Base-by-base conservation (phyloP, 2,888 invertebrate genomes). In the Andrena bucephala region DNA sequence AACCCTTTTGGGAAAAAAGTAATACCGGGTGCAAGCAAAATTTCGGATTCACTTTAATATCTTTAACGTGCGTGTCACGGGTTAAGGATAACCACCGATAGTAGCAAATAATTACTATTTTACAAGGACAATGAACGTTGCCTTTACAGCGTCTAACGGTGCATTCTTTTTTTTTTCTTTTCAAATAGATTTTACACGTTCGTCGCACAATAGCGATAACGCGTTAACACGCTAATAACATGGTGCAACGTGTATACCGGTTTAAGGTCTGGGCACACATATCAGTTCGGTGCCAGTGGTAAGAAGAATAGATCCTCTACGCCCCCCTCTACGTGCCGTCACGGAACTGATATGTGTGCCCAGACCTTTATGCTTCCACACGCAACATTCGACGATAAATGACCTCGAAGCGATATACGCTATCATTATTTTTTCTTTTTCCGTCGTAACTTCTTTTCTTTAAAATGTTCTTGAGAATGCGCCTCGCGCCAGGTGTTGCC, bases 351-450 rank as follows among this genome's bases (percentile, higher is more conserved):
- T 42, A 42, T 16, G 42, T 42, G 42, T 42, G 42, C 16, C 16
- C 42, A 16, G 42, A 42, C 42, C 42, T 42, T 42, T 82, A 76
- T 78, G 81, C 81, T 87, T 88, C 70, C 77, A 82, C 70, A 86
- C 85, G 72, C 78, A 77, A 75, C 67, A 57, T 24, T 77, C 65
- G 63, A 80, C 79, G 81, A 87, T 84, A 87, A 80, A 85, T 76
- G 81, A 75, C 83, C 82, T 86, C 83, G 81, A 89, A 75, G 68
- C 83, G 89, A 90, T 92, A 91, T 77, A 87, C 74, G 77, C 86
- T 92, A 92, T 92, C 92, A 86, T 89, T 89, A 71, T 72, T 86
- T 86, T 85, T 87, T 86, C 85, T 87, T 75, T 76, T 77, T 24
- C 57, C 50, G 24, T 33, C 42, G 50, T 50, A 59, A 48, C 33